Base-by-base conservation (phyloP, 53 echinoderm and acorn worm genomes). In the Antedon mediterranea region DNA sequence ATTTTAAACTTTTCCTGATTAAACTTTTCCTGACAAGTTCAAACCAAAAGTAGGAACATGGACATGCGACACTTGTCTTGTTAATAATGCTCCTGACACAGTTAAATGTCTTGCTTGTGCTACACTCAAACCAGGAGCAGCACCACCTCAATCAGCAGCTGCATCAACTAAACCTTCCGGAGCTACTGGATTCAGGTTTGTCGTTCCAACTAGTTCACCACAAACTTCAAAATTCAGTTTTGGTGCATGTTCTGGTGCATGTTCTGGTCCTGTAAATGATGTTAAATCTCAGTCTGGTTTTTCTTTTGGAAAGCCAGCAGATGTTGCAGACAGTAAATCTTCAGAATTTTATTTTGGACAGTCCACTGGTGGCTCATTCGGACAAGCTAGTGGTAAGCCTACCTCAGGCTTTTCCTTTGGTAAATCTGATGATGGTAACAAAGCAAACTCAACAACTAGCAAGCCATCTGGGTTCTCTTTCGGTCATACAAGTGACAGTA, bases 1-100 rank as follows among this genome's bases (percentile, higher is more conserved):
- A 30, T 73, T 73, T 73, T 73, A 73, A 3, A 13, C 20, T 28
- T 72, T 80, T 80, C 31, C 27, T 43, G n/a, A 29, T 34, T 77
- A 78, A 14, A 85, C 78, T 34, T 14, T 88, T 0, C 70, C 79
- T 9, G 85, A 85, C 76, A 81, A 82, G 33, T 89, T 89, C 73
- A 84, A 81, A 79, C 83, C 82, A 18, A 78, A 87, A n/a, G 11
- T 74, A 33, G 91, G 91, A 0, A 75, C 81, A 11, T 95, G 92
- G 92, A 78, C 88, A 20, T 95, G 97, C n/a, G 82, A 92, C 31
- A 29, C 28, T 0, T 91, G 94, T 78, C 72, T 76, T 71, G 9
- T 74, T 34, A 83, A 41, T 34, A 94, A 94, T 31, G 8, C 71
- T 29, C 44, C 71, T 0, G 85, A 84, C 13, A 79, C 70, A 4